phyloP scores from a whole-genome alignment of 2,113 vertebrate genomes.

The Balaeniceps rex region DNA sequence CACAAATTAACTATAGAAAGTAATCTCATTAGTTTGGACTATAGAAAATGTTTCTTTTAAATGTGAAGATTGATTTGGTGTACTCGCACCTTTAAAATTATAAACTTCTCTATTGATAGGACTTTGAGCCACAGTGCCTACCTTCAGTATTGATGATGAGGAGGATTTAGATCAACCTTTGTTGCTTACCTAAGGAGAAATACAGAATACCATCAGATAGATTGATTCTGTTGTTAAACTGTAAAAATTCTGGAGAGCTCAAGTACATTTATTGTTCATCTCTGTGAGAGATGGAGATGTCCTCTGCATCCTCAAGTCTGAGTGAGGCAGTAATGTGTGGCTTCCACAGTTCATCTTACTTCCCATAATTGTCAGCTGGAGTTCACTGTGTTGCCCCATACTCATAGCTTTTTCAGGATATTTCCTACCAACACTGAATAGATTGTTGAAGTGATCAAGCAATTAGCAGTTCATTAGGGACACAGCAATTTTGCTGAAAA shows the following conservation, averaged over 20 bases:
- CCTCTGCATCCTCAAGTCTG: not conserved
- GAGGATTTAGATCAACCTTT: not conserved
- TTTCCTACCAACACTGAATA: not conserved
- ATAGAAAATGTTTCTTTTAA: not conserved
- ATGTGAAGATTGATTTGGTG: not conserved
- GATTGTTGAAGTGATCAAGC: not conserved
- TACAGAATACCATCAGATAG: not conserved
- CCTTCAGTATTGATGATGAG: not conserved
- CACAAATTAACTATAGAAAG: not conserved
- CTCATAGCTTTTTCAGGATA: not conserved
- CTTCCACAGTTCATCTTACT: not conserved
- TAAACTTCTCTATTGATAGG: not conserved
- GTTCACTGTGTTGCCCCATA: not conserved
- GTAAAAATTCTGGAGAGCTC: not conserved
- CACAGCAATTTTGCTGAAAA: not conserved
- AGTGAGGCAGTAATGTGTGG: not conserved
- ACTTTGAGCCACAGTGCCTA: not conserved
- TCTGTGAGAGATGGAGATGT: not conserved
- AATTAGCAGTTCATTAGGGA: not conserved
- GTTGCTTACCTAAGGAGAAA: not conserved
- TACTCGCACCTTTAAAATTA: not conserved
- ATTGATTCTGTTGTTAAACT: not conserved
- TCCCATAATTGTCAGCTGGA: not conserved
- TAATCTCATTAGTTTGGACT: not conserved
- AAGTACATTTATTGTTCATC: not conserved